Evolutionary conservation across 2,113 vertebrate genomes (phyloP).

Genomic region (Osmerus eperlanus): DNA sequence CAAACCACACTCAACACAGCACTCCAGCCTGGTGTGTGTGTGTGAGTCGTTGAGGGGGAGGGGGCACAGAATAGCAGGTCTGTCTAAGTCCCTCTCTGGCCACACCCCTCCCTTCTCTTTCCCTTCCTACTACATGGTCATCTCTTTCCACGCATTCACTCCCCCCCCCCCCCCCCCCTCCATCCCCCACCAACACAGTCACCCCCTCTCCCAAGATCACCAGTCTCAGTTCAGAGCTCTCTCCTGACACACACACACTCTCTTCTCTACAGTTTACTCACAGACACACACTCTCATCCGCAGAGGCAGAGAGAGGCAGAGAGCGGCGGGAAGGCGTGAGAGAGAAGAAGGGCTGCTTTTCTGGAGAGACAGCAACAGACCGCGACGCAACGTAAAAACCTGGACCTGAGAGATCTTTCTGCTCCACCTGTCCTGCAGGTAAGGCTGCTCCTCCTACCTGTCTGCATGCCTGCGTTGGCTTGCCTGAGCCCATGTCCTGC

Average conservation of each 20-base stretch:
- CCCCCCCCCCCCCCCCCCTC: constrained; percentile 53
- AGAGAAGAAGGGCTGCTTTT: too few species aligned
- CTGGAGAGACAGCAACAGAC: constrained; percentile 6
- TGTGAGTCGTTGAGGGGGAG: background rate
- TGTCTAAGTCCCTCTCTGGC: constrained; percentile 13
- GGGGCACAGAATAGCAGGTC: constrained; percentile 57
- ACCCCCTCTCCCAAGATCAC: constrained; percentile 54
- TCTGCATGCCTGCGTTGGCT: background rate
- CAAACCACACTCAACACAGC: background rate
- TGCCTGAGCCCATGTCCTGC: background rate
- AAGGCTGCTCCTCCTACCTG: constrained; percentile 32
- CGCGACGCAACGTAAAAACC: background rate
- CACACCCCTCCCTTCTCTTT: constrained; percentile 52
- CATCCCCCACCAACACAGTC: constrained; percentile 33
- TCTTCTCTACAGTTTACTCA: background rate
- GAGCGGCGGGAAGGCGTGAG: constrained; percentile 14
- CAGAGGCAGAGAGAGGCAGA: background rate
- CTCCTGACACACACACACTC: constrained; percentile 30
- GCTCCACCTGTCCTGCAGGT: constrained; percentile 67
- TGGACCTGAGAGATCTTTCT: constrained; percentile 11
- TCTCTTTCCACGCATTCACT: constrained; percentile 20
- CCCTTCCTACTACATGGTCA: constrained; percentile 27
- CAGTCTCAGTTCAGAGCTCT: too few species aligned
- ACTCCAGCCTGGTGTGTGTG: background rate
- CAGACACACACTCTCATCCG: background rate